phyloP scores from a whole-genome alignment of 2,888 invertebrate genomes.

The Orthonychiurus folsomi region DNA sequence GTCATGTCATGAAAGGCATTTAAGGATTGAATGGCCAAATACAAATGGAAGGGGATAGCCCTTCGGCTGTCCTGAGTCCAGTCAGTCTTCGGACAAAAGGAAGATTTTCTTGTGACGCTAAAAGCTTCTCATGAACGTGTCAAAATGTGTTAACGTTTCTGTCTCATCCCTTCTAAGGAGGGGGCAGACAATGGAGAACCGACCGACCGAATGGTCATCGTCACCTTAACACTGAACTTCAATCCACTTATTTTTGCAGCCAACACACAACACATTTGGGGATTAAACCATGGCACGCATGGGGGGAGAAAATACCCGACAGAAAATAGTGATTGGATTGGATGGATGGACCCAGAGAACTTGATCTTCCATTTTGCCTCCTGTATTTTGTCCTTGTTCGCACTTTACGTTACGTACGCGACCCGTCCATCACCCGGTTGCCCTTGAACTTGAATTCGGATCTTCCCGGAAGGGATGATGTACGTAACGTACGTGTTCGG shows the following conservation, averaged over 20 bases:
- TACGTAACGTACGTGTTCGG: neutral
- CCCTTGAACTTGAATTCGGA: neutral
- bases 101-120: neutral
- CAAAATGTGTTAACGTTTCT: neutral
- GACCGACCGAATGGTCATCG: neutral
- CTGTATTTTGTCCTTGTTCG: neutral
- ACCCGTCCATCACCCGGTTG: too few species aligned
- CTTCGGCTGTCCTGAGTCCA: too few species aligned
- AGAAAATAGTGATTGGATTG: neutral
- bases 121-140: constrained; percentile 1
- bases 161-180: neutral
- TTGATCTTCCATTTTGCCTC: neutral
- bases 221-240: neutral
- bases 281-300: neutral
- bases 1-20: neutral
- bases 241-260: too few species aligned
- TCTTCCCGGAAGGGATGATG: constrained; percentile 1
- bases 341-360: neutral
- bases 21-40: neutral
- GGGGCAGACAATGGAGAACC: neutral
- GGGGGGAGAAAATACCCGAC: neutral
- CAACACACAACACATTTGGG: too few species aligned
- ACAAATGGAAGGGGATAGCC: too few species aligned
- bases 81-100: neutral
- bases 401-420: too few species aligned